Evolutionary conservation across 2,113 vertebrate genomes (phyloP), one percentile per base, ranked within the genome.

Genomic region (Parus major): DNA sequence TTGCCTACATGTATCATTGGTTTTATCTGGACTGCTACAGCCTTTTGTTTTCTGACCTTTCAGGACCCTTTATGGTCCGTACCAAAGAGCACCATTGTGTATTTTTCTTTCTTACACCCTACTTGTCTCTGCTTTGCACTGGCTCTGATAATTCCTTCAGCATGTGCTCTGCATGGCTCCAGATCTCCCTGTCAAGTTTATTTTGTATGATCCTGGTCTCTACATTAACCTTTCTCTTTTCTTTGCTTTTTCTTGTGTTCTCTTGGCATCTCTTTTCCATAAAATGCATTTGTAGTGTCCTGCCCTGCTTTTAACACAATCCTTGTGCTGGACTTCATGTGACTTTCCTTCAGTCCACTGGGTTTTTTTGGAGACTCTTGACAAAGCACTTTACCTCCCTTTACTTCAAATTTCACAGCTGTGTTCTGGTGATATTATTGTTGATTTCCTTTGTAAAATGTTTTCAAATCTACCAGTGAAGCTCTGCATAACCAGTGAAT

Each of bases 1-100:
- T 49, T 71, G 53, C 44, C 0, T 3, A 33, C 44, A n/a, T 0
- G 0, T 56, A 28, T 82, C 28, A 10, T 44, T 81, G 71, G 13
- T 86, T 97, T 96, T 71, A 68, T 93, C 68, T 83, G 82, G 50
- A 19, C 63, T 82, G 60, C 42, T 70, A 35, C 71, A 55, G 29
- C 17, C 23, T 86, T 41, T 69, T 95, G 46, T 78, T 70, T 80
- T 66, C 46, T 23, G 66, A 47, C 56, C 71, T 88, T 86, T 64
- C 69, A 73, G 47, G 46, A 78, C 50, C 47, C 22, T 70, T 81
- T 42, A 19, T 56, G 71, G 39, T 55, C 27, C 60, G 22, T 33
- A 77, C 35, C 35, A 78, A 66, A 81, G 64, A 66, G 47, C 29
- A 78, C 16, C 33, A 70, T 66, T 75, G 71, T 29, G 1, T 6